Percentiles rank a stretch among this genome's conserved stretches.
phyloP scores from a whole-genome alignment of 2,888 invertebrate genomes.

The Pyralis farinalis region DNA sequence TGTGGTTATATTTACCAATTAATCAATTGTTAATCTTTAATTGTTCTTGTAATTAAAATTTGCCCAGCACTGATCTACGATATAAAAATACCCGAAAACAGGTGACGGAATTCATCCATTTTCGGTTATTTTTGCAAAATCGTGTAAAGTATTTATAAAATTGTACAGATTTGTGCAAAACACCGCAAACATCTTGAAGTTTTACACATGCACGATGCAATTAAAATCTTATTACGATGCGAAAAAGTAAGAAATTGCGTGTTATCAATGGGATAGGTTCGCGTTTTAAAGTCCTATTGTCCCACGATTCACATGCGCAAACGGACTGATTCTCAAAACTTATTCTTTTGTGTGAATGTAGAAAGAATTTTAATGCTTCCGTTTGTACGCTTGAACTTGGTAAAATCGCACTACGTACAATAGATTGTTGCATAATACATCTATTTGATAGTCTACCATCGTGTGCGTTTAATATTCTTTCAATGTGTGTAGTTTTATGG shows the following conservation, averaged over 20 bases:
- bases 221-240: constrained; percentile 20
- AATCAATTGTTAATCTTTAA: too few relatives aligned
- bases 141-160: too few relatives aligned
- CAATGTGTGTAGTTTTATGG: constrained; percentile 1
- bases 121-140: too few relatives aligned
- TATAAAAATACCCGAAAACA: too few relatives aligned
- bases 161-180: constrained; percentile 44
- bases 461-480: constrained; percentile 6
- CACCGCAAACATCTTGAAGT: constrained; percentile 42
- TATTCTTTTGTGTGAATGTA: constrained; percentile 74
- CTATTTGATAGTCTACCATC: constrained; percentile 40
- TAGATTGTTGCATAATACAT: constrained; percentile 53
- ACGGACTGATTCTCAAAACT: constrained; percentile 69
- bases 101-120: too few relatives aligned
- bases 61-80: too few relatives aligned
- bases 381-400: constrained; percentile 51
- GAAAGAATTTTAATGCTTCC: constrained; percentile 78
- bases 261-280: constrained; percentile 15
- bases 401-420: constrained; percentile 49
- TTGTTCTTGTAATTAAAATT: too few relatives aligned
- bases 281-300: constrained; percentile 50
- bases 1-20: too few relatives aligned
- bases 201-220: not conserved
- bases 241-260: constrained; percentile 18
- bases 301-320: constrained; percentile 63